phyloP scores from a whole-genome alignment of 2,113 vertebrate genomes.

The Drymodes brunneopygia region DNA sequence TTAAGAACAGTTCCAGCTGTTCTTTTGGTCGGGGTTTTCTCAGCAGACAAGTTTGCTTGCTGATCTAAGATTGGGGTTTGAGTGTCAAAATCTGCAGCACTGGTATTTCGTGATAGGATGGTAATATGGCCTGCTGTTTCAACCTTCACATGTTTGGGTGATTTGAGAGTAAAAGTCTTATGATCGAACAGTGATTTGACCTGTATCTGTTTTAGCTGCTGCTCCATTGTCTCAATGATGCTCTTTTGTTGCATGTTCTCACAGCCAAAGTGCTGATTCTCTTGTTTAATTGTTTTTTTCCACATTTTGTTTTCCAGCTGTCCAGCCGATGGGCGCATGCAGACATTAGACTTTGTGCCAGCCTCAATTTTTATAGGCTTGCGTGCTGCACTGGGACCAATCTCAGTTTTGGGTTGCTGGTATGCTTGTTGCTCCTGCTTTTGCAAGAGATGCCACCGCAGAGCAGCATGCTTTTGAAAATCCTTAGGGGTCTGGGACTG shows the following conservation, averaged over 20 bases:
- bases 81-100: slow-evolving; percentile 69
- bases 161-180: slow-evolving; percentile 81
- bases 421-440: slow-evolving; percentile 83
- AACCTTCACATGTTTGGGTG: slow-evolving; percentile 86
- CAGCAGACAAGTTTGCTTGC: slow-evolving; percentile 60
- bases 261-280: slow-evolving; percentile 73
- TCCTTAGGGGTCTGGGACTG: slow-evolving; percentile 75
- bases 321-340: slow-evolving; percentile 54
- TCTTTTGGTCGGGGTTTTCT: slow-evolving; percentile 87
- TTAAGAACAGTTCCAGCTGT: slow-evolving; percentile 84
- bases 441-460: slow-evolving; percentile 88
- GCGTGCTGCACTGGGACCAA: slow-evolving; percentile 53
- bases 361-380: slow-evolving; percentile 83
- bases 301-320: slow-evolving; percentile 69
- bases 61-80: slow-evolving; percentile 61
- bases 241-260: slow-evolving; percentile 77
- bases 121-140: slow-evolving; percentile 87
- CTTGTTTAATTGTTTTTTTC: slow-evolving; percentile 82
- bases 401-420: slow-evolving; percentile 64
- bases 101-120: slow-evolving; percentile 79
- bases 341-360: slow-evolving; percentile 69
- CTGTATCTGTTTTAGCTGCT: slow-evolving; percentile 88
- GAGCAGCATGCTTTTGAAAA: slow-evolving; percentile 84
- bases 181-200: slow-evolving; percentile 89
- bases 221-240: slow-evolving; percentile 94